Evolutionary conservation across 2,113 vertebrate species (phyloP).

Genomic region (Campylomormyrus numenius): DNA sequence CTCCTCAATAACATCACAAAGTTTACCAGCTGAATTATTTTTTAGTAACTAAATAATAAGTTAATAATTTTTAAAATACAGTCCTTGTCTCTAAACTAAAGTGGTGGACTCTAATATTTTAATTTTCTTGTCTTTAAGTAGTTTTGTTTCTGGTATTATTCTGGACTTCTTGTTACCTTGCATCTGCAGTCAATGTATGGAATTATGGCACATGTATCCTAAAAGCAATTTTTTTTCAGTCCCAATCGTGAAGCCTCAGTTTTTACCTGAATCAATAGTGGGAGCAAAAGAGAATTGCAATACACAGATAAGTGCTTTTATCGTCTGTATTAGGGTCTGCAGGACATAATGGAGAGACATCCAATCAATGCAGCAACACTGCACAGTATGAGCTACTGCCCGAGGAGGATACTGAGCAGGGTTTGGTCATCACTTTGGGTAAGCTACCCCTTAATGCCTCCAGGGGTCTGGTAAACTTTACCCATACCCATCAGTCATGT

Average conservation of each 20-base stretch:
- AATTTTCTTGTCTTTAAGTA: not conserved
- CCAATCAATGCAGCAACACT: not conserved
- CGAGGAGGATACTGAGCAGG: conserved; percentile 44
- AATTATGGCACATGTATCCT: not conserved
- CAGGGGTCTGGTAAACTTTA: not conserved
- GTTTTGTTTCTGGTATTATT: not conserved
- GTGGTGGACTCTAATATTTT: not conserved
- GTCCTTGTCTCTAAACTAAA: not conserved
- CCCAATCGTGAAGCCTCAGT: not conserved
- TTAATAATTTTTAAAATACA: not conserved
- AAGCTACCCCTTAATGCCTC: conserved; percentile 11
- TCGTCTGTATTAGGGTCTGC: not conserved
- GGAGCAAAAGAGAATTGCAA: not conserved
- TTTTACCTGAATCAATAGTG: not conserved
- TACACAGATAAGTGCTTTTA: not conserved
- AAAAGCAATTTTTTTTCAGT: not conserved
- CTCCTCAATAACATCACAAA: not conserved
- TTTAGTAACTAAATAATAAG: not conserved
- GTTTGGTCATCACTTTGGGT: conserved; percentile 57
- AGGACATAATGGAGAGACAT: conserved; percentile 8
- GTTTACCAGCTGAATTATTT: not conserved
- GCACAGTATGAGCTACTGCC: conserved; percentile 5
- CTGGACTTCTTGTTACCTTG: not conserved
- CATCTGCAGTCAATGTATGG: not conserved
- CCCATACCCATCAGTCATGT: not conserved